These are phyloP conservation scores for Stenichneumon culpator DNA, from an alignment of 2,888 invertebrate species.

Conservation along the genomic window DNA sequence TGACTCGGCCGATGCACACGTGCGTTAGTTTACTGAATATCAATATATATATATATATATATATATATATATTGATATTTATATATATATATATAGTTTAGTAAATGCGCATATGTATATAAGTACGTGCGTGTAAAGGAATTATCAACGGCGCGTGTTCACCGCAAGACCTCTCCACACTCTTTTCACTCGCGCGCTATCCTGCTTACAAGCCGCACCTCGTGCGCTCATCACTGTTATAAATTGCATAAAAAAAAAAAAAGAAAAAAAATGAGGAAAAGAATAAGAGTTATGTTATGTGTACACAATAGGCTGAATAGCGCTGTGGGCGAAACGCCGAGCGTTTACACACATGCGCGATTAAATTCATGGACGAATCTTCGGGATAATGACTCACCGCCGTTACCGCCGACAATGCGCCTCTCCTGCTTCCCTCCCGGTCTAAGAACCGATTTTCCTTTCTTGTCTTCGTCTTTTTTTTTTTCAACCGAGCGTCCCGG, in stretches of 20 bases:
- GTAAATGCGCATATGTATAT: background rate
- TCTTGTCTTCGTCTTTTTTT: background rate
- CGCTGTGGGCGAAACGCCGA: constrained; percentile 41
- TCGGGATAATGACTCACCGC: constrained; percentile 78
- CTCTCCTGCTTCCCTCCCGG: background rate
- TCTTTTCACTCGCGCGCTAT: constrained; percentile 2
- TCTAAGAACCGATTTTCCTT: background rate
- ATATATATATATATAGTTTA: too few species aligned
- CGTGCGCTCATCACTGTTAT: constrained; percentile 28
- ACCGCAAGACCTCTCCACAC: constrained; percentile 1
- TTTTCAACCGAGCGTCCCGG: constrained; percentile 11
- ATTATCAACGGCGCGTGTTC: constrained; percentile 4
- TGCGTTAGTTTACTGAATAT: background rate
- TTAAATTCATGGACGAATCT: constrained; percentile 67
- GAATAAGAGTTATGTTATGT: background rate
- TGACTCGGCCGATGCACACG: constrained; percentile 36
- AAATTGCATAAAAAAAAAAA: constrained; percentile 6
- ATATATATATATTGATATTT: too few species aligned
- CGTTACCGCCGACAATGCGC: constrained; percentile 35
- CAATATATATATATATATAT: background rate
- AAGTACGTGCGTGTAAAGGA: background rate
- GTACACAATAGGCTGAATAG: background rate
- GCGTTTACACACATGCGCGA: constrained; percentile 15
- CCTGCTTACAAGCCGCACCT: constrained; percentile 3
- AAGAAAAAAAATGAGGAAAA: background rate